Evolutionary conservation across 2,888 invertebrate species (phyloP), one percentile per base, ranked within the genome.

Genomic region (Drosophila algonquin): DNA sequence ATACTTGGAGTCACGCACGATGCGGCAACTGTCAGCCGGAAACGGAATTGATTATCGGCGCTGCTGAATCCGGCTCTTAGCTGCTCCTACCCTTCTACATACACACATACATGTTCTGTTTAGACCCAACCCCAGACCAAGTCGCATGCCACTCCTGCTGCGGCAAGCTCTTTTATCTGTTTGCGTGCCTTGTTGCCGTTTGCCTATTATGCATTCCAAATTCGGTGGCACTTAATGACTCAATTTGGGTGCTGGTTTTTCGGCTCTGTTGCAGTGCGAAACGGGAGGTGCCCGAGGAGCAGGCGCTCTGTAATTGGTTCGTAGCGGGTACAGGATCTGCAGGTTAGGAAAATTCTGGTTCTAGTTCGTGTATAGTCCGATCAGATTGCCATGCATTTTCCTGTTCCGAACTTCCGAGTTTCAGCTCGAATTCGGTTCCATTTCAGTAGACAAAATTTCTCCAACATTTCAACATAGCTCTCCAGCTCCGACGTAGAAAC

Each of bases 31-130:
- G 67, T 78, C 65, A 75, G 69, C 72, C 85, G 84, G 86, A 84
- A 89, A 81, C 79, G 71, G 87, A 85, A 87, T 85, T 84, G 87
- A 85, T 89, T 87, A 87, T 88, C 77, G 77, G 63, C 75, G 67
- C 74, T 62, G 58, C 63, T 30, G 61, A 69, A 73, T 58, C 63
- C 63, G 65, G 73, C 54, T 70, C 35, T 72, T 62, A 55, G 54
- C 35, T 24, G 32, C 63, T 27, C 14, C 35, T 40, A n/a, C 14
- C 40, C 40, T 40, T 12, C 12, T 5, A 12, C 35, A 35, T 12
- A 12, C 4, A 35, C 5, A 35, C 12, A 12, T 5, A 24, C 24
- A 24, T 24, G 21, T 21, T 21, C 21, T 3, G 21, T 3, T 21
- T 0, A 24, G 24, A 24, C 24, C 24, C 32, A 21, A 14, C 35